phyloP scores from a whole-genome alignment of 92 coral and sea anemone species.

The Zoanthus gigantus region DNA sequence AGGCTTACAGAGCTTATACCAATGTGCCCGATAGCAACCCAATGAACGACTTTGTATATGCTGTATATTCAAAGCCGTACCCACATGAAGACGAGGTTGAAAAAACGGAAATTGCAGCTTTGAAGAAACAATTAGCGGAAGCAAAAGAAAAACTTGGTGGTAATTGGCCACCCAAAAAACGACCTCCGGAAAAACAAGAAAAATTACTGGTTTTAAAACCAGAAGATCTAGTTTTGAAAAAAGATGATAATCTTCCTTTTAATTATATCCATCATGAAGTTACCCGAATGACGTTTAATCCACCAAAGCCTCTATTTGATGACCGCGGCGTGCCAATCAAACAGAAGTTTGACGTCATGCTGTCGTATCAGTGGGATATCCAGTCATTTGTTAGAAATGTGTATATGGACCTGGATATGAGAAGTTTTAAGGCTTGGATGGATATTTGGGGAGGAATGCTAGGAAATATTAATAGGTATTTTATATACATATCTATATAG shows the following conservation, averaged over 20 bases:
- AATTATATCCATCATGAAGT: slow-evolving; percentile 79
- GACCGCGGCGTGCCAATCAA: slow-evolving; percentile 74
- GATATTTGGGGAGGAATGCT: slow-evolving; percentile 93
- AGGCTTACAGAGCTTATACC: slow-evolving; percentile 67
- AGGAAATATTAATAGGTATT: slow-evolving; percentile 73
- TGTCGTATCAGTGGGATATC: slow-evolving; percentile 86
- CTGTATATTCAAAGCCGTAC: slow-evolving; percentile 68
- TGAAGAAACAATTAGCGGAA: slow-evolving; percentile 68
- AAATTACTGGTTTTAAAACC: slow-evolving; percentile 56
- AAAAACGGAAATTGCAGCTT: slow-evolving; percentile 68
- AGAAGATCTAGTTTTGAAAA: slow-evolving; percentile 52
- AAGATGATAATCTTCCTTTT: slow-evolving; percentile 62
- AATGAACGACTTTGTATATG: slow-evolving; percentile 83
- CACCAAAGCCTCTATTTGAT: slow-evolving; percentile 89
- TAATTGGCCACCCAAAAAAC: slow-evolving; percentile 76
- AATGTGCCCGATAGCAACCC: slow-evolving; percentile 79
- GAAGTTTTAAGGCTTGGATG: slow-evolving; percentile 85
- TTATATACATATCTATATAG: neutral
- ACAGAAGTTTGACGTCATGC: slow-evolving; percentile 84
- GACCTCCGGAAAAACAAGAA: slow-evolving; percentile 59
- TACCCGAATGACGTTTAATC: slow-evolving; percentile 80
- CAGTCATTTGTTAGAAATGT: slow-evolving; percentile 81
- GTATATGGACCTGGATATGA: slow-evolving; percentile 83
- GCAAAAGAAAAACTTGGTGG: slow-evolving; percentile 59
- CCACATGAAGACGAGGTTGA: slow-evolving; percentile 77